phyloP scores from a whole-genome alignment of 2,113 vertebrate genomes.

The Carassius carassius region DNA sequence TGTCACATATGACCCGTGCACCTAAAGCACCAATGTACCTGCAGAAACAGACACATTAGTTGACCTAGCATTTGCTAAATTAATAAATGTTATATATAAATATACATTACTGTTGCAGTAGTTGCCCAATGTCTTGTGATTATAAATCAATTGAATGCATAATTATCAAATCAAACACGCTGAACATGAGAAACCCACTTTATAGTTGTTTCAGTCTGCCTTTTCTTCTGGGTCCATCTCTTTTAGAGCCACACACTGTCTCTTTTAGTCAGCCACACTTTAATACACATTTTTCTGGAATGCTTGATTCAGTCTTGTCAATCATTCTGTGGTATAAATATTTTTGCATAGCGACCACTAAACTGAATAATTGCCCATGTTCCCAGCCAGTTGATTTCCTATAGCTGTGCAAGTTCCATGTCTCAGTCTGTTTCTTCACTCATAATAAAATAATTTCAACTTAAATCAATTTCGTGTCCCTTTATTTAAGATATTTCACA shows the following conservation, averaged over 20 bases:
- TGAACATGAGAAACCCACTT: not conserved
- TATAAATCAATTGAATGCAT: not conserved
- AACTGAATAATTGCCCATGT: not conserved
- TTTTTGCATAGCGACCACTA: not conserved
- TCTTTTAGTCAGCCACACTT: not conserved
- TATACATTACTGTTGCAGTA: not conserved
- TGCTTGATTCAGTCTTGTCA: not conserved
- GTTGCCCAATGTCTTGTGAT: not conserved
- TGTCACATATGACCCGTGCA: conserved; percentile 93
- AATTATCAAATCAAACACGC: not conserved
- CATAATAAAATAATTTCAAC: not conserved
- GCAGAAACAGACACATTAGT: conserved; percentile 9
- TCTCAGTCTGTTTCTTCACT: not conserved
- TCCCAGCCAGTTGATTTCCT: not conserved
- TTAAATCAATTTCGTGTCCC: not conserved
- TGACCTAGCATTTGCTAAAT: not conserved
- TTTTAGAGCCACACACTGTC: no score
- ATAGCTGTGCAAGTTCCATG: not conserved
- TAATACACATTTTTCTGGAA: not conserved
- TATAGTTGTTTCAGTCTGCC: not conserved
- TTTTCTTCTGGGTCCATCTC: not conserved
- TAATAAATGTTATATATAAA: not conserved
- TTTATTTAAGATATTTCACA: not conserved
- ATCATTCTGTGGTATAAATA: not conserved
- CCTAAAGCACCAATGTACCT: conserved; percentile 98